Base-by-base conservation (phyloP, 2,888 invertebrate genomes). In the Sesia bembeciformis region DNA sequence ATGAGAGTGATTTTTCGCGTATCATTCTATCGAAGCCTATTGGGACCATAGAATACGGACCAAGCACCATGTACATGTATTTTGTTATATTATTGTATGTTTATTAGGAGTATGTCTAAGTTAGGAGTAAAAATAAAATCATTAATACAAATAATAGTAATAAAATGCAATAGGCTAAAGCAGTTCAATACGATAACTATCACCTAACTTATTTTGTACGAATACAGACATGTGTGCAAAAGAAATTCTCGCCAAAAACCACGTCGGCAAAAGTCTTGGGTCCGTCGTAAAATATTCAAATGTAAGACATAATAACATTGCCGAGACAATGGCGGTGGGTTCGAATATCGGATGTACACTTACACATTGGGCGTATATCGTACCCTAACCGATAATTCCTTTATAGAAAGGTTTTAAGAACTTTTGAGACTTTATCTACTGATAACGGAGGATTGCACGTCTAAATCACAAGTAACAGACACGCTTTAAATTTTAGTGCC, bases 271-370 rank as follows among this genome's bases (percentile, higher is more conserved):
- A 66, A 68, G 68, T 60, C 62, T 57, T 58, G 64, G 67, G 70
- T 60, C 64, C 61, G 62, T 67, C 61, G 66, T 73, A 74, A 78
- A 78, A 74, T 78, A 80, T 81, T 81, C 76, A 78, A 76, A 80
- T 72, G 66, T 64, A 60, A 67, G 65, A 66, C 64, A 72, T 69
- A 75, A 77, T 73, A 76, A 69, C 55, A 53, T 55, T 53, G 53
- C 53, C 49, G 43, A 53, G 57, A 55, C 55, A 57, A 57, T 57
- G 55, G 57, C 49, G 55, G 49, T 51, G 51, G 55, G 53, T 5
- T n/a, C 55, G 53, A 51, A 55, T 53, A 42, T 42, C 42, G 55
- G 53, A 7, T 42, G 42, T 7, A 49, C 49, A 53, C 53, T 43
- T 51, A 40, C 51, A 56, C 49, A 42, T 54, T 40, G 7, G 42